Base-by-base conservation (phyloP, 1,140 invertebrate species). In the Saxidomus purpurata region DNA sequence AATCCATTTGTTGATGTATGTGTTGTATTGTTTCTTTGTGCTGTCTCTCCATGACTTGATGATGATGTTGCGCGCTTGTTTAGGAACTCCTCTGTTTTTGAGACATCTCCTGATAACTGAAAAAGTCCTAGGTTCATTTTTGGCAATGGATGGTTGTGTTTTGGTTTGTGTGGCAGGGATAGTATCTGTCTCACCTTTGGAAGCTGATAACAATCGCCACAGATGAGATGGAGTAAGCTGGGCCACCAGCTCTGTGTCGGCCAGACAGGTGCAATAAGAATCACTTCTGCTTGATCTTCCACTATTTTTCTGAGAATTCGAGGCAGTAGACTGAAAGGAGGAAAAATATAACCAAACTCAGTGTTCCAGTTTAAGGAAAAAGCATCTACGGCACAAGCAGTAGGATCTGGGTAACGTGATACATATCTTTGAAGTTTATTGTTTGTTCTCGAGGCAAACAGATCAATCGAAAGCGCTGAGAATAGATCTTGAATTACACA, bases 181-280 rank as follows among this genome's bases (percentile, higher is more conserved):
- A 84, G 52, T 28, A 47, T 17, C 6, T 40, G 34, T 69, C 63
- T 25, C 19, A 9, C 6, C 6, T 36, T 13, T 15, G 49, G 49
- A 4, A 81, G 31, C n/a, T 15, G 25, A 52, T 49, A n/a, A 38
- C 36, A 38, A n/a, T 31, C 13, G 25, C 22, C 83, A 1, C 36
- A 19, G 3, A 85, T 71, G 6, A 85, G 13, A 11, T 31, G 36
- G 0, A 38, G 15, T 40, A 85, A 34, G 25, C 36, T 85, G 34
- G 82, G 82, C 63, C 67, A 89, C 87, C 87, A 89, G 9, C 47
- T 47, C 61, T 91, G 90, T 15, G 81, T 91, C 40, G 87, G 49
- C 90, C 87, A 91, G 19, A 87, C n/a, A 47, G 90, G 90, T 15
- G 38, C 52, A 3, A 91, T 67, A 3, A 91, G 2, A 17, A 91